Evolutionary conservation across 2,113 vertebrate species (phyloP).

Genomic region (Pomatorhinus ruficollis): DNA sequence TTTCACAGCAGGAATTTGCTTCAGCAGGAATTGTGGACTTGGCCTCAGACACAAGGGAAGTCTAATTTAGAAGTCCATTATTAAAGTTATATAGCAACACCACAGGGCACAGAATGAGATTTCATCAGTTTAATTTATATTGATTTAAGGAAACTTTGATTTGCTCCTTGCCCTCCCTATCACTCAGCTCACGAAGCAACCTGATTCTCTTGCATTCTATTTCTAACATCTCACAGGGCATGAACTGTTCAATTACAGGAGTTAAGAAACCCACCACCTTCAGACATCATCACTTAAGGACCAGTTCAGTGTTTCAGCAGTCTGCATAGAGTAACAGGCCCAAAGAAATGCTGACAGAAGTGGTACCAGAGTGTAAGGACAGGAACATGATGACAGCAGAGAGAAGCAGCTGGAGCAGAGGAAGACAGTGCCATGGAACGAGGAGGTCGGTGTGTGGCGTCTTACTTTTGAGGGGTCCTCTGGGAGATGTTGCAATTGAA

Average conservation of each 20-base stretch:
- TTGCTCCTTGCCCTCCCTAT: neutral
- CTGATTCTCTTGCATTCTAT: neutral
- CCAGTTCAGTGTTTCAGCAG: neutral
- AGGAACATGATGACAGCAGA: neutral
- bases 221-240: neutral
- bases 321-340: neutral
- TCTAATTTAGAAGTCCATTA: neutral
- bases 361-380: neutral
- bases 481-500: conserved; percentile 10
- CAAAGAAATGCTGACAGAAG: neutral
- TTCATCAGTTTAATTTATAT: neutral
- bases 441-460: neutral
- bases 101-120: neutral
- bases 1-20: neutral
- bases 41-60: neutral
- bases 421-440: neutral
- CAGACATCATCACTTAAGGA: neutral
- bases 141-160: neutral
- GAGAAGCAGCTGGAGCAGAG: conserved; percentile 9
- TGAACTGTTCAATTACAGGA: neutral
- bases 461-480: conserved; percentile 81
- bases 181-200: neutral
- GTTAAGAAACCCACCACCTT: neutral
- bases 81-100: neutral
- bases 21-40: neutral